A percentile compares a stretch with the other conserved stretches of the same genome.
Evolutionary conservation across 1,140 invertebrate genomes (phyloP).

Genomic region (Ips typographus): DNA sequence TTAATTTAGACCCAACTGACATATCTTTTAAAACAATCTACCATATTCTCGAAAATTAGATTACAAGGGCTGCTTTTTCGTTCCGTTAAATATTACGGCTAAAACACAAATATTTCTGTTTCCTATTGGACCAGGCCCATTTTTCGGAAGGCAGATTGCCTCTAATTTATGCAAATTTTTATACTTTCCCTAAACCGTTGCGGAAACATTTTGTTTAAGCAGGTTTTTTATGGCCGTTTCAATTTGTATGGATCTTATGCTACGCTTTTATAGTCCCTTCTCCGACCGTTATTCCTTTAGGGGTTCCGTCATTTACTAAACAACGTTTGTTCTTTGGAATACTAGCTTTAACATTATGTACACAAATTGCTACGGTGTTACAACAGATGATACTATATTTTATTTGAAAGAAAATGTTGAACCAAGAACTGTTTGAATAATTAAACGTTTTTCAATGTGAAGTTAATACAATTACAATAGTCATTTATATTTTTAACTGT

Average conservation of each 20-base stretch:
- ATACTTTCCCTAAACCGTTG: conserved; percentile 8
- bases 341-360: no score
- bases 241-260: conserved; percentile 1
- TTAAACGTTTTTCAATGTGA: no score
- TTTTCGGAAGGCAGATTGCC: conserved; percentile 1
- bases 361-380: no score
- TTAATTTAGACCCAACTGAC: no score
- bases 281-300: not conserved
- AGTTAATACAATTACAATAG: no score
- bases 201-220: conserved; percentile 7
- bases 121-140: not conserved
- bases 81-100: not conserved
- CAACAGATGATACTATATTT: no score
- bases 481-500: conserved; percentile 3
- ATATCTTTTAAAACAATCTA: no score
- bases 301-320: not conserved
- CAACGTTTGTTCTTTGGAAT: not conserved
- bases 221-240: not conserved
- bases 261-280: not conserved
- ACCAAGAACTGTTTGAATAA: no score
- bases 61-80: conserved; percentile 6
- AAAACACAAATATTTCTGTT: not conserved
- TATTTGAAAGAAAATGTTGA: no score
- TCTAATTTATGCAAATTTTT: conserved; percentile 16
- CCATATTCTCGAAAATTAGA: conserved; percentile 8